These are phyloP conservation scores for Drosophila ercepeae DNA, from an alignment of 1,140 invertebrate genomes.

Conservation along the genomic window DNA sequence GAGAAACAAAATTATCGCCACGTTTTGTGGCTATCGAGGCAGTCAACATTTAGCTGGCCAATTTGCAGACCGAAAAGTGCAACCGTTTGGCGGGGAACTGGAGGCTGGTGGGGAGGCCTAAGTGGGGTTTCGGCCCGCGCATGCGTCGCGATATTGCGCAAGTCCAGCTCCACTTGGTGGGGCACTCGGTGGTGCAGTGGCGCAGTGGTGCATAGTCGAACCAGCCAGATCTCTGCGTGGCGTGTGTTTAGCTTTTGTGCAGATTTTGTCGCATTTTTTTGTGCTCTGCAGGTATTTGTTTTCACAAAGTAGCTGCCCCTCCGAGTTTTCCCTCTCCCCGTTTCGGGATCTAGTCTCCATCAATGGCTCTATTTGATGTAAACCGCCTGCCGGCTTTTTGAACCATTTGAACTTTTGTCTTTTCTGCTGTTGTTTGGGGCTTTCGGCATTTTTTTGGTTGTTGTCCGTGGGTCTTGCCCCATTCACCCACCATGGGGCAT, in stretches of 20 bases:
- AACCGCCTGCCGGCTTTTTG: conserved; percentile 52
- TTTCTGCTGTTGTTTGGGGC: conserved; percentile 26
- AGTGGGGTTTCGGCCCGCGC: conserved; percentile 37
- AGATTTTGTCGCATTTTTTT: conserved; percentile 75
- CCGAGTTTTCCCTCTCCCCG: background rate
- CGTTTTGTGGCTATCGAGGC: conserved; percentile 66
- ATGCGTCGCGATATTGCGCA: conserved; percentile 71
- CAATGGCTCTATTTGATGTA: conserved; percentile 76
- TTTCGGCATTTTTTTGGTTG: conserved; percentile 8
- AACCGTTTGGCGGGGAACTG: conserved; percentile 42
- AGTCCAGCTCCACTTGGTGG: conserved; percentile 39
- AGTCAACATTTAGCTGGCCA: conserved; percentile 71
- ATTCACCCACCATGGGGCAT: conserved; percentile 56
- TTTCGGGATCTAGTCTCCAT: conserved; percentile 8
- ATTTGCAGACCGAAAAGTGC: conserved; percentile 73
- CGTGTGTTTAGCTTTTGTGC: conserved; percentile 56
- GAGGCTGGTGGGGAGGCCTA: background rate
- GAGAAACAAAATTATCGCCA: conserved; percentile 66
- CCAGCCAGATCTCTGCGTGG: conserved; percentile 30
- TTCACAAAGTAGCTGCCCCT: conserved; percentile 22
- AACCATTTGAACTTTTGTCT: conserved; percentile 77
- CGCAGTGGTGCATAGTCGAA: background rate
- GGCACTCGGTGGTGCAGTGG: conserved; percentile 13
- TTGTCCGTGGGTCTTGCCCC: conserved; percentile 15
- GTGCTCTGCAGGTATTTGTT: conserved; percentile 61